Evolutionary conservation across 2,888 invertebrate genomes (phyloP).

Genomic region (Vesta saturnalis): DNA sequence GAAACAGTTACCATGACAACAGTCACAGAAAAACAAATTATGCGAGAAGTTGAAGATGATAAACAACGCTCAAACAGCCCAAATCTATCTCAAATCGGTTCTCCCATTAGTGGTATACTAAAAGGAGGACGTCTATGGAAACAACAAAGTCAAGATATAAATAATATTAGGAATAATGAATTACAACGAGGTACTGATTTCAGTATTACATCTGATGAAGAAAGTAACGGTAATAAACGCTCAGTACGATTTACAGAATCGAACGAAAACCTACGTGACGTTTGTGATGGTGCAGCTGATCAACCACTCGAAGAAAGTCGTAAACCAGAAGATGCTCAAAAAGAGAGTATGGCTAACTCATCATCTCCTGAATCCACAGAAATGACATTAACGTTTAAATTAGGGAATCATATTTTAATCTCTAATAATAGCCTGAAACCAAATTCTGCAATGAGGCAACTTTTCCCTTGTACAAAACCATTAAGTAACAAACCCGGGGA

Average conservation of each 20-base stretch:
- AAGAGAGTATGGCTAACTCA: slow-evolving; percentile 41
- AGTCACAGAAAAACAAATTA: slow-evolving; percentile 71
- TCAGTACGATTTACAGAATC: slow-evolving; percentile 75
- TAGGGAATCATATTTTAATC: slow-evolving; percentile 66
- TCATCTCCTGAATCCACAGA: slow-evolving; percentile 61
- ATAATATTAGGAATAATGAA: slow-evolving; percentile 37
- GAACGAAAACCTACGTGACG: slow-evolving; percentile 54
- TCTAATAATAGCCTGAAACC: slow-evolving; percentile 70
- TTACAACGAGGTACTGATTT: slow-evolving; percentile 47
- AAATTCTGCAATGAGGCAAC: slow-evolving; percentile 85
- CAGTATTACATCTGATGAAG: slow-evolving; percentile 64
- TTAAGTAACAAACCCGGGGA: slow-evolving; percentile 59
- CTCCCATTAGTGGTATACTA: slow-evolving; percentile 77
- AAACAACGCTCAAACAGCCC: slow-evolving; percentile 42
- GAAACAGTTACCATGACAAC: slow-evolving; percentile 77
- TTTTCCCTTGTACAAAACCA: slow-evolving; percentile 80
- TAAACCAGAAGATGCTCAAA: slow-evolving; percentile 49
- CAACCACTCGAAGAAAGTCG: slow-evolving; percentile 54
- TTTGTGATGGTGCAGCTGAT: slow-evolving; percentile 61
- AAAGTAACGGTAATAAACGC: slow-evolving; percentile 66
- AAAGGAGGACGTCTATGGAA: slow-evolving; percentile 84
- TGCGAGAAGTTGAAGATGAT: slow-evolving; percentile 64
- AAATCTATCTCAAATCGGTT: slow-evolving; percentile 51
- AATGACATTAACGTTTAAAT: slow-evolving; percentile 67
- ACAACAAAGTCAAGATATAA: slow-evolving; percentile 52